These are phyloP conservation scores for Drosophila pandora DNA, from an alignment of 1,140 invertebrate genomes.

Conservation along the genomic window DNA sequence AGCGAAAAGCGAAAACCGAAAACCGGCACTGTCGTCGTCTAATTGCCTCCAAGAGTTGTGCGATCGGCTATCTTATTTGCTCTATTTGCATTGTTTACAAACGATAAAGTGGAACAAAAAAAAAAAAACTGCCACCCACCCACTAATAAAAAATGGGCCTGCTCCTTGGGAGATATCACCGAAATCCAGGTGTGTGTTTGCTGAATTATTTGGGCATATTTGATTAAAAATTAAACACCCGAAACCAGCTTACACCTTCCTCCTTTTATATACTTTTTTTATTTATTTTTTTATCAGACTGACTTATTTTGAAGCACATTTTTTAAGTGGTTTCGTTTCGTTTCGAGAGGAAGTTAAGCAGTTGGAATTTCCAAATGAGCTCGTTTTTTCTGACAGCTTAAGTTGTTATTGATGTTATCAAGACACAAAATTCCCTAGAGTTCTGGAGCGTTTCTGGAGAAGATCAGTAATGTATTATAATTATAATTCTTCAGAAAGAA, in stretches of 20 bases:
- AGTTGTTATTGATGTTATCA: slow-evolving; percentile 18
- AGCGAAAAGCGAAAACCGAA: slow-evolving; percentile 14
- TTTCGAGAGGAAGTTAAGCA: slow-evolving; percentile 29
- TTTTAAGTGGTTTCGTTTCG: slow-evolving; percentile 20
- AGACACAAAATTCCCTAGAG: background rate
- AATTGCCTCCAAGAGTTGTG: slow-evolving; percentile 26
- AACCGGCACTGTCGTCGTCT: slow-evolving; percentile 16
- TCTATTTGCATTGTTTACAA: slow-evolving; percentile 27
- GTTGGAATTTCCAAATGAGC: slow-evolving; percentile 14
- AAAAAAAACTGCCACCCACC: slow-evolving; percentile 6
- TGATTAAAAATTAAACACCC: slow-evolving; percentile 20
- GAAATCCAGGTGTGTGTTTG: slow-evolving; percentile 42
- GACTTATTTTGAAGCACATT: slow-evolving; percentile 37
- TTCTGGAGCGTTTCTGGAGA: no score
- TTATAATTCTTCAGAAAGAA: no score
- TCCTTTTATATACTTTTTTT: background rate
- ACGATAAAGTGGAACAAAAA: slow-evolving; percentile 21
- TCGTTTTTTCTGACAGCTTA: slow-evolving; percentile 17
- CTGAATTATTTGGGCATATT: slow-evolving; percentile 9
- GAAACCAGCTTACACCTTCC: slow-evolving; percentile 34
- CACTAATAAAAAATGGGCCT: slow-evolving; percentile 1
- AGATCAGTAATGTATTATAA: background rate
- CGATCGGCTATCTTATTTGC: slow-evolving; percentile 27
- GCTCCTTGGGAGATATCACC: slow-evolving; percentile 35
- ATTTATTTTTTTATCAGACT: slow-evolving; percentile 13